phyloP scores from a whole-genome alignment of 2,797 vertebrate genomes.

The Cheirogaleus major region DNA sequence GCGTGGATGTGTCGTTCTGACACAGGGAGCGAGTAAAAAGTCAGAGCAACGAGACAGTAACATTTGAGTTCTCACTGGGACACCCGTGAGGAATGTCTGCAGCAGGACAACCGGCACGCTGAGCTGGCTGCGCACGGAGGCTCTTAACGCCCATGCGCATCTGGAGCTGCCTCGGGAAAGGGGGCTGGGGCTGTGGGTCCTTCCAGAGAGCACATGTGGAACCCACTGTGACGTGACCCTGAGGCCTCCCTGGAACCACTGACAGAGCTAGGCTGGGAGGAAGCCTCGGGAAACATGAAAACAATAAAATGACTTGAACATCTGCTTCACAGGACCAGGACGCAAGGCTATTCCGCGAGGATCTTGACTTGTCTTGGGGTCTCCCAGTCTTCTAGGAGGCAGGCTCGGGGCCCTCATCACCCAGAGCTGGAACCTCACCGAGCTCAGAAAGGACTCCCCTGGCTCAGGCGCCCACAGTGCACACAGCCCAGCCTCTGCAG shows the following conservation, averaged over 20 bases:
- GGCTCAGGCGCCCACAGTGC: background rate
- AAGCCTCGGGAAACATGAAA: background rate
- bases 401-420: background rate
- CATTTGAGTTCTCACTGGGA: background rate
- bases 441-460: background rate
- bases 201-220: background rate
- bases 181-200: rapidly evolving
- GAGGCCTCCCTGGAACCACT: background rate
- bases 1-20: background rate
- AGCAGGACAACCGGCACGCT: background rate
- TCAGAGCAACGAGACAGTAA: background rate
- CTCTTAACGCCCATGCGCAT: background rate
- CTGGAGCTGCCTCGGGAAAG: background rate
- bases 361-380: background rate
- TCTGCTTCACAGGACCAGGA: background rate
- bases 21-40: background rate
- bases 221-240: background rate
- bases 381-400: background rate
- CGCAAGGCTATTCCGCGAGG: background rate
- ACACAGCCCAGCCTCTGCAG: too few species aligned
- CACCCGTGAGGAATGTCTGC: rapidly evolving
- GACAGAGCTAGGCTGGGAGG: background rate
- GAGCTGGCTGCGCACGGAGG: rapidly evolving
- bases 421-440: background rate
- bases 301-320: background rate